Base-by-base conservation (phyloP, 92 coral and sea anemone species). In the Porites cylindrica region DNA sequence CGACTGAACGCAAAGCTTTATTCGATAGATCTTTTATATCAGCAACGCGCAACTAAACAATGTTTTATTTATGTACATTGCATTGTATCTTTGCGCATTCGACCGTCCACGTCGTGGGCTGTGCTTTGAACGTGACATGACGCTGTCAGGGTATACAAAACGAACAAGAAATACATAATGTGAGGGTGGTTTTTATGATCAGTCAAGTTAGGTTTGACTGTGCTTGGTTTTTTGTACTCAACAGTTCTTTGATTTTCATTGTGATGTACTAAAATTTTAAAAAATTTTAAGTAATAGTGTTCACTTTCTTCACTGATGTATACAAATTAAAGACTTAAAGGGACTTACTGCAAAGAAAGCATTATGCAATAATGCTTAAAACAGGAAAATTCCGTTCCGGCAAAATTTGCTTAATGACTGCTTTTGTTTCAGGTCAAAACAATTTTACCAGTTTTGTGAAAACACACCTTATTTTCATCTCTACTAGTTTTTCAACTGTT, bases 371-470 rank as follows among this genome's bases (percentile, higher is more conserved):
- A 38, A 38, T 38, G 47, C 47, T 51, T 73, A 17, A 73, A 73
- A 73, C 62, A 73, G 78, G 77, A 51, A 73, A 51, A 73, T 73
- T 73, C 78, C 62, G 75, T 51, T 73, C 29, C 43, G 52, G 78
- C 60, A 73, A 50, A 24, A 17, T 47, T 9, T 13, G 13, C 14
- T 72, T 72, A 72, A 72, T 47, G 53, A 72, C 9, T 16, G 32
- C 32, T 29, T 29, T 18, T 14, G 66, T 17, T 61, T 24, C 50
- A 52, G 78, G 18, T 56, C 8, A 73, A 19, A 51, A 73, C 61
- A 19, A n/a, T 16, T 18, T 7, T 51, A 56, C 24, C 24, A 23
- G 6, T 72, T 64, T 51, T 72, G 52, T 11, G 63, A 58, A 58
- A 58, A 58, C 3, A 58, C 2, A 11, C 7, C 63, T 58, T 4